Percentiles rank a stretch among this genome's conserved stretches.
Conservation (phyloP, 2,888 invertebrate species). For the Hermodice carunculata region DNA sequence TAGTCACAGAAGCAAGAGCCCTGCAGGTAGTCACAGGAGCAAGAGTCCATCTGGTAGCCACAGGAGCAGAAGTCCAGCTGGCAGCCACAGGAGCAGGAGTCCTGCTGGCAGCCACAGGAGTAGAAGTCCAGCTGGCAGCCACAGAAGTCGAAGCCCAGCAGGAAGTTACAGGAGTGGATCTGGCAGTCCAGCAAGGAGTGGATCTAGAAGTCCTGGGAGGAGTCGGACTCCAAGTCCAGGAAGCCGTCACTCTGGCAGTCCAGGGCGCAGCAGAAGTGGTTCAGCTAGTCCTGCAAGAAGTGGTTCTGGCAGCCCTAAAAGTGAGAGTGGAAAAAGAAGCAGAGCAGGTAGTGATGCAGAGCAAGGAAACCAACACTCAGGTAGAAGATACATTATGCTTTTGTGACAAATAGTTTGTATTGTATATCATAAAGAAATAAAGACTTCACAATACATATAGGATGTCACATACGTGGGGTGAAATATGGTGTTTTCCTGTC, state of each 20-base stretch:
- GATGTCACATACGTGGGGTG: too few relatives aligned
- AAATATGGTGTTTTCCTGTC: too few relatives aligned
- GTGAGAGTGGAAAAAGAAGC: slow-evolving; percentile 26
- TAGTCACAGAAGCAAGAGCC: too few relatives aligned
- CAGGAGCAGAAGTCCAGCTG: too few relatives aligned
- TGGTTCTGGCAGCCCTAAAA: slow-evolving; percentile 41
- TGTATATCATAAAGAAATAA: too few relatives aligned
- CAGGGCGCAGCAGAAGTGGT: slow-evolving; percentile 22
- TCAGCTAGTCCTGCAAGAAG: slow-evolving; percentile 43
- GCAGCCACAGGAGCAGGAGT: slow-evolving; percentile 10
- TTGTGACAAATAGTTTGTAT: too few relatives aligned
- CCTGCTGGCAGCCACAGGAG: slow-evolving; percentile 11
- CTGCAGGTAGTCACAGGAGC: too few relatives aligned
- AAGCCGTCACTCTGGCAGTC: slow-evolving; percentile 18
- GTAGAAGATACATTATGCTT: too few relatives aligned
- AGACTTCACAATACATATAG: too few relatives aligned
- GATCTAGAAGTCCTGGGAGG: slow-evolving; percentile 15
- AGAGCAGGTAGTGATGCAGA: slow-evolving; percentile 45
- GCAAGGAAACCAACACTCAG: too few relatives aligned
- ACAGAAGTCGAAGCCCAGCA: background rate
- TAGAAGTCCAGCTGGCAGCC: too few relatives aligned
- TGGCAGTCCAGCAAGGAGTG: slow-evolving; percentile 17
- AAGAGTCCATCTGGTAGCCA: too few relatives aligned
- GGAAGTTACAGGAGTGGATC: slow-evolving; percentile 22
- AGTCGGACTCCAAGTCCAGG: slow-evolving; percentile 23